phyloP scores from a whole-genome alignment of 2,888 invertebrate species.

The Cryptosula pallasiana region DNA sequence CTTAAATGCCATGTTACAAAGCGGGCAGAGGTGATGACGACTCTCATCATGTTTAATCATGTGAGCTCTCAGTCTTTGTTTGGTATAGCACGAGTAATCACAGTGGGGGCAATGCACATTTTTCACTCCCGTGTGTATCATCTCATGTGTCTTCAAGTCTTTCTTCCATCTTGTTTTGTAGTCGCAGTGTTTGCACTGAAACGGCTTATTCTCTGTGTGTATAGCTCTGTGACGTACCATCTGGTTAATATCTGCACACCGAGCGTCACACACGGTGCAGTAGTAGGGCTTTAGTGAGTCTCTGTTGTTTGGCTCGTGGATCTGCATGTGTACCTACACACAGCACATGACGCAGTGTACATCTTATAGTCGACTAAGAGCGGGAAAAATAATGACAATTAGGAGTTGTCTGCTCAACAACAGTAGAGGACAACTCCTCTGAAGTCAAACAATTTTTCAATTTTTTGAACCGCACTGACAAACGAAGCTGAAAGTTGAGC shows the following conservation, averaged over 20 bases:
- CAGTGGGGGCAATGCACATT: slow-evolving; percentile 18
- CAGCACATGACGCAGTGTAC: neutral
- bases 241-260: slow-evolving; percentile 19
- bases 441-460: no score
- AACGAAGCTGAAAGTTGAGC: no score
- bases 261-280: slow-evolving; percentile 7
- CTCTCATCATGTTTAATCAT: slow-evolving; percentile 20
- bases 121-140: slow-evolving; percentile 18
- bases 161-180: slow-evolving; percentile 1
- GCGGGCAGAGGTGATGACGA: slow-evolving; percentile 17
- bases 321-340: slow-evolving; percentile 16
- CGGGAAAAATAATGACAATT: no score
- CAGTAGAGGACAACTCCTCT: no score
- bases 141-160: slow-evolving; percentile 21
- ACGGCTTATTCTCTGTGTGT: slow-evolving; percentile 7
- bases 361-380: no score
- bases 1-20: slow-evolving; percentile 21
- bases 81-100: slow-evolving; percentile 14
- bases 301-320: slow-evolving; percentile 1
- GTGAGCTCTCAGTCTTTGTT: slow-evolving; percentile 20
- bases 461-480: no score
- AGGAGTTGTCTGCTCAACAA: no score
- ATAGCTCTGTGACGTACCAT: slow-evolving; percentile 20
- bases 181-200: slow-evolving; percentile 8
- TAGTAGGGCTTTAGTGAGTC: slow-evolving; percentile 7